Conservation (phyloP, 2,797 vertebrate species). For the Pyrocephalus nanus region DNA sequence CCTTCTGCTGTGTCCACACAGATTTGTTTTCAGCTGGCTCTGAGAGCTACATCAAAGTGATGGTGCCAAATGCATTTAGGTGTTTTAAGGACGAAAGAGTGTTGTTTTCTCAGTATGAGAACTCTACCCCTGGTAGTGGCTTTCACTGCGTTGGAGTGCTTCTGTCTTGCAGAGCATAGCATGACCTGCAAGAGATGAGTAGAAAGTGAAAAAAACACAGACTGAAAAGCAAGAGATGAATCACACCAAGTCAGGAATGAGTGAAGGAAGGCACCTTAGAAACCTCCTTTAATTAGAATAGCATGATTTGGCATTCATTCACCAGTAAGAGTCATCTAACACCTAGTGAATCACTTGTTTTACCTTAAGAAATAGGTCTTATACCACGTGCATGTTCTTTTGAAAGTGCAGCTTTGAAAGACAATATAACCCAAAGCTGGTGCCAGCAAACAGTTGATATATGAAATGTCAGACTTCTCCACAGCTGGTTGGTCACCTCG, state of each 20-base stretch:
- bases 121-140: background rate
- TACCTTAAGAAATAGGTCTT: background rate
- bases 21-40: background rate
- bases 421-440: background rate
- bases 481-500: background rate
- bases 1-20: background rate
- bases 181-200: background rate
- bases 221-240: constrained; percentile 8
- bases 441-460: background rate
- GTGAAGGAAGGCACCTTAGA: background rate
- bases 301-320: background rate
- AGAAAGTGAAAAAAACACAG: background rate
- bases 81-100: background rate
- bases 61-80: background rate
- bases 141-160: background rate
- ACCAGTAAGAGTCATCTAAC: background rate
- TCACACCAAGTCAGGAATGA: background rate
- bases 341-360: constrained; percentile 20
- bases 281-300: background rate
- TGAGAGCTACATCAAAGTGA: background rate
- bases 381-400: background rate
- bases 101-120: background rate
- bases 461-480: background rate
- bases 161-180: background rate
- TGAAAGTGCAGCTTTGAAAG: background rate